Conservation (phyloP, 2,113 vertebrate genomes). For the Cryptomyrus ogoouensis region DNA sequence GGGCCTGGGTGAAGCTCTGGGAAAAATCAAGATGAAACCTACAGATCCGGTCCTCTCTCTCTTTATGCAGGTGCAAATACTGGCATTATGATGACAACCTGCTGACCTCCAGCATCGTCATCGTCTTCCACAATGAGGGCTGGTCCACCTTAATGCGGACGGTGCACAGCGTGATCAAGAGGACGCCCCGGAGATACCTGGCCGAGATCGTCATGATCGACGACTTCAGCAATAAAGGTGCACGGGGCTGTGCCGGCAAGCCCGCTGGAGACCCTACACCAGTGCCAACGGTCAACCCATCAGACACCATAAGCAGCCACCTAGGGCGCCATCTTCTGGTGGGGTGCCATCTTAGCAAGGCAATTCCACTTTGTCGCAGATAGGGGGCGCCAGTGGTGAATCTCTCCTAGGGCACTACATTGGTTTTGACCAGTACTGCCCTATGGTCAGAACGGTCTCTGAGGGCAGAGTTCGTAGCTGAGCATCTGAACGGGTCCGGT, state of each 20-base stretch:
- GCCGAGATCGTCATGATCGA: slow-evolving; percentile 94
- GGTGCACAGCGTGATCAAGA: slow-evolving; percentile 90
- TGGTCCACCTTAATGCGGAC: slow-evolving; percentile 96
- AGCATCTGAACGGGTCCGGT: neutral
- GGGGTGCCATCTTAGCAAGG: neutral
- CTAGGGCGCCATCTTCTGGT: neutral
- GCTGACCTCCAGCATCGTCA: slow-evolving; percentile 87
- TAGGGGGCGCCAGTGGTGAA: neutral
- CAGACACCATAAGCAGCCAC: neutral
- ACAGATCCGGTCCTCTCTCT: neutral
- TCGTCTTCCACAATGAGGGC: slow-evolving; percentile 96
- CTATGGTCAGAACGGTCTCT: neutral
- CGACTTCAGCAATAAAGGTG: slow-evolving; percentile 98
- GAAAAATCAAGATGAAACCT: neutral
- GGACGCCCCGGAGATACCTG: slow-evolving; percentile 80
- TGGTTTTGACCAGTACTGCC: neutral
- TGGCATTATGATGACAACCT: slow-evolving; percentile 85
- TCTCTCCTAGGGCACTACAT: neutral
- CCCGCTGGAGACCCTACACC: neutral
- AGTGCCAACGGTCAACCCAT: neutral
- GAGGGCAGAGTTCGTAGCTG: neutral
- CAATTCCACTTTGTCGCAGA: neutral
- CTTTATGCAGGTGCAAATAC: slow-evolving; percentile 75
- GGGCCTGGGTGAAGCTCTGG: neutral
- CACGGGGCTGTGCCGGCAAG: neutral